phyloP scores from a whole-genome alignment of 2,888 invertebrate genomes.

The Rhagonycha lutea region DNA sequence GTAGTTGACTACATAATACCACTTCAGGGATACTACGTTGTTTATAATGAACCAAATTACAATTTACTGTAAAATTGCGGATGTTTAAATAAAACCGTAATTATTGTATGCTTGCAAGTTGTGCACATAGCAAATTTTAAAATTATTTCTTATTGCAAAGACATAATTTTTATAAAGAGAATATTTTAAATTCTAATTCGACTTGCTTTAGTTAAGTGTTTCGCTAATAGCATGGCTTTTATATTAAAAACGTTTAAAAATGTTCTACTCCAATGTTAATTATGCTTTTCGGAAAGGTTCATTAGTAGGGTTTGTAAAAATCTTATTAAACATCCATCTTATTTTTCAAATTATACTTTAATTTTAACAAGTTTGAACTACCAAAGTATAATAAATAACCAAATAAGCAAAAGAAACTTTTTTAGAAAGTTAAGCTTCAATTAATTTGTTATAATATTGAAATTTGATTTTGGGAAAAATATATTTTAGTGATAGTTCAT shows the following conservation, averaged over 20 bases:
- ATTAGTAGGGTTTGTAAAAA: neutral
- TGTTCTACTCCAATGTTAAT: neutral
- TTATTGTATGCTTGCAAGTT: neutral
- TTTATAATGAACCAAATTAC: neutral
- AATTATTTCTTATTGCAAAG: neutral
- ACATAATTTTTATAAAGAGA: neutral
- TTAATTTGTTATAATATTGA: no score
- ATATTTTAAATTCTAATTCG: neutral
- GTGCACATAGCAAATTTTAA: neutral
- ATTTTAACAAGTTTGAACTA: neutral
- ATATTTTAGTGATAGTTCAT: no score
- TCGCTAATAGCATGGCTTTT: neutral
- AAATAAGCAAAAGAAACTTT: no score
- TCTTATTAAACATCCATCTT: neutral
- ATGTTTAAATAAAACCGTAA: neutral
- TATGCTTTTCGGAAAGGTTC: neutral
- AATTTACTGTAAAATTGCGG: neutral
- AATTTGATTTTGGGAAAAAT: no score
- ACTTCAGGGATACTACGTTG: neutral
- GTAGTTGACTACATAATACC: neutral
- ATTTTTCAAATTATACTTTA: neutral
- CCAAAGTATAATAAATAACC: neutral
- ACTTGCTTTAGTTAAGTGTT: neutral
- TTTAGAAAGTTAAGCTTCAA: no score
- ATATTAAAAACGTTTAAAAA: neutral